Evolutionary conservation across 2,888 invertebrate species (phyloP).

Genomic region (Epiblema foenella): DNA sequence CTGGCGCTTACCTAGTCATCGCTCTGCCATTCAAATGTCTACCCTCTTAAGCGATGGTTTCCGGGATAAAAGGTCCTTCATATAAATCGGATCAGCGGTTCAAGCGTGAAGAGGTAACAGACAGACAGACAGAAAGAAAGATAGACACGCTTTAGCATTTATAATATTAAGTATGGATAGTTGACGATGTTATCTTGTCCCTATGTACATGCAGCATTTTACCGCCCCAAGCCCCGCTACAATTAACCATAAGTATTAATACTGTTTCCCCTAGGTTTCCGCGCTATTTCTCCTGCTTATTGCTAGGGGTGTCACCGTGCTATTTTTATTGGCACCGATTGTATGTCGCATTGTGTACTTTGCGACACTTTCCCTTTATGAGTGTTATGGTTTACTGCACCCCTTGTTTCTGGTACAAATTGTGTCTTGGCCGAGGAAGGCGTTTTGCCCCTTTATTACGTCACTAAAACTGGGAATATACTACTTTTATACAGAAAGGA

Average conservation of each 20-base stretch:
- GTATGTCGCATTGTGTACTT: slow-evolving; percentile 72
- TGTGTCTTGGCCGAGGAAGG: slow-evolving; percentile 47
- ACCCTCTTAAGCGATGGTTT: too few species aligned
- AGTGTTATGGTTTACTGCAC: slow-evolving; percentile 73
- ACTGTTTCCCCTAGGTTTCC: slow-evolving; percentile 82
- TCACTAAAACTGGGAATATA: slow-evolving; percentile 38
- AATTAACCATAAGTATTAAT: slow-evolving; percentile 84
- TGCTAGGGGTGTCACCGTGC: slow-evolving; percentile 76
- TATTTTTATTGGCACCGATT: slow-evolving; percentile 81
- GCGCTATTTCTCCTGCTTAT: slow-evolving; percentile 81
- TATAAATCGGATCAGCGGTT: too few species aligned
- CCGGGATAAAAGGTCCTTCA: too few species aligned
- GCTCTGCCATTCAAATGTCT: too few species aligned
- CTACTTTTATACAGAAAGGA: not conserved
- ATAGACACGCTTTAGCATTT: too few species aligned
- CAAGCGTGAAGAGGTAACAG: too few species aligned
- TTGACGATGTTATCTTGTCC: too few species aligned
- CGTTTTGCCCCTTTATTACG: slow-evolving; percentile 38
- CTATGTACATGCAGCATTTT: slow-evolving; percentile 58
- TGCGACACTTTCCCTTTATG: slow-evolving; percentile 80
- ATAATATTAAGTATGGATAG: too few species aligned
- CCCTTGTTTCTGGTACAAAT: slow-evolving; percentile 49
- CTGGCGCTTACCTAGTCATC: too few species aligned
- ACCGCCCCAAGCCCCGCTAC: slow-evolving; percentile 63
- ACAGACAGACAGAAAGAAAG: too few species aligned